These are phyloP conservation scores for Nesogale talazaci DNA, from an alignment of 2,113 vertebrate genomes.

Conservation along the genomic window DNA sequence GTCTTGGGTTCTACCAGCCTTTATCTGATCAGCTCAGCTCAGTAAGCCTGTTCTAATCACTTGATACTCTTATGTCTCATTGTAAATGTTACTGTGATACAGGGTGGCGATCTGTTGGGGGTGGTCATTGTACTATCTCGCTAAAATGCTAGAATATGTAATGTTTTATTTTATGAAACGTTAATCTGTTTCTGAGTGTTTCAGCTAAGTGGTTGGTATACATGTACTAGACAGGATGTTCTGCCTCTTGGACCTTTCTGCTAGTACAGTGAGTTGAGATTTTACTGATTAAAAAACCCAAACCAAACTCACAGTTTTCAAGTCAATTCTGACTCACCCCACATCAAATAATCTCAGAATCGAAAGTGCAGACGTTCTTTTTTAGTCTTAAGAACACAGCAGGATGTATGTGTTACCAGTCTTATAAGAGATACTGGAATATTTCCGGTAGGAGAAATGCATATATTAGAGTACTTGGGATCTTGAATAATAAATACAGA, in stretches of 20 bases:
- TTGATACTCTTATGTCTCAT: neutral
- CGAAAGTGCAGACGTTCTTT: neutral
- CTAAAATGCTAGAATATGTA: neutral
- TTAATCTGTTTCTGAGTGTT: neutral
- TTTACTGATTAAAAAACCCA: too few relatives aligned
- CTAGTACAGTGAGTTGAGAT: too few relatives aligned
- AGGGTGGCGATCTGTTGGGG: neutral
- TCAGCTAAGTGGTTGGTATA: neutral
- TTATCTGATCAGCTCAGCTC: too few relatives aligned
- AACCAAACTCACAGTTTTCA: too few relatives aligned
- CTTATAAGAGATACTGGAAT: neutral
- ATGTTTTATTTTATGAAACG: constrained; percentile 19
- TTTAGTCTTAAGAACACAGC: neutral
- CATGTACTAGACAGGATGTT: neutral
- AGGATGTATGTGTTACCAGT: neutral
- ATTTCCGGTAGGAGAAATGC: neutral
- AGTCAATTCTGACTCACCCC: too few relatives aligned
- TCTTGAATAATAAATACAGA: neutral
- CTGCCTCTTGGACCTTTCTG: too few relatives aligned
- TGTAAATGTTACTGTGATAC: constrained; percentile 19
- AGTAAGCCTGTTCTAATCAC: too few relatives aligned
- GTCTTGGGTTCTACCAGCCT: too few relatives aligned
- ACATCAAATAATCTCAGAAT: neutral
- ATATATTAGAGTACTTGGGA: neutral
- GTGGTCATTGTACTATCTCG: neutral